Base-by-base conservation (phyloP, 2,113 vertebrate genomes). In the Dipodomys spectabilis region DNA sequence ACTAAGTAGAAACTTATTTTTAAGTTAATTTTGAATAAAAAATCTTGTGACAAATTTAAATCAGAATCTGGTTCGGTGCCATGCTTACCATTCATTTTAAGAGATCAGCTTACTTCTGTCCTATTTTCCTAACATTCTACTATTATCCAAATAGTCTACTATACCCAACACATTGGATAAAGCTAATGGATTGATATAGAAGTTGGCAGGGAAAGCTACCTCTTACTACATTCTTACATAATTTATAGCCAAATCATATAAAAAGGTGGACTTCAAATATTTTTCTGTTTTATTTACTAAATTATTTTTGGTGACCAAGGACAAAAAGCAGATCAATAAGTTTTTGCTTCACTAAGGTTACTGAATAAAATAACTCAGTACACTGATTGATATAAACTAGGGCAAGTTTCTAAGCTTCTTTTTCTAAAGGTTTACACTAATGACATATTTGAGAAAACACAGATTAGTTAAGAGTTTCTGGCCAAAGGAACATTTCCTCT, bases 11-110 rank as follows among this genome's bases (percentile, higher is more conserved):
- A 93, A 82, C 7, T 30, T 30, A 39, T 88, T 72, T 90, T 49
- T 60, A 90, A 87, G 49, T 71, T 89, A 83, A 77, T 60, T 91
- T 91, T 93, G 13, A 81, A 86, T 44, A 86, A 86, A 86, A 88
- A 88, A 16, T 11, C 23, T 90, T 6, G 44, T 28, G 39, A 92
- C 74, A 44, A 75, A 57, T 45, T 25, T 10, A 87, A 77, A 64
- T 91, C 45, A 85, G 23, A 94, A 65, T 80, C 28, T 81, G 89
- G 30, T 9, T 82, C 81, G 27, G 28, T 57, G 16, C 19, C 53
- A 71, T 84, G 30, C 18, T 89, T 86, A 69, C 5, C 19, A 79
- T 8, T 20, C 27, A 68, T 22, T 6, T n/a, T 92, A 53, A 89
- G 30, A 79, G n/a, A 9, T 44, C 32, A 39, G 30, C 72, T 90